phyloP scores from a whole-genome alignment of 2,888 invertebrate genomes.

The Meteorus cinctellus region DNA sequence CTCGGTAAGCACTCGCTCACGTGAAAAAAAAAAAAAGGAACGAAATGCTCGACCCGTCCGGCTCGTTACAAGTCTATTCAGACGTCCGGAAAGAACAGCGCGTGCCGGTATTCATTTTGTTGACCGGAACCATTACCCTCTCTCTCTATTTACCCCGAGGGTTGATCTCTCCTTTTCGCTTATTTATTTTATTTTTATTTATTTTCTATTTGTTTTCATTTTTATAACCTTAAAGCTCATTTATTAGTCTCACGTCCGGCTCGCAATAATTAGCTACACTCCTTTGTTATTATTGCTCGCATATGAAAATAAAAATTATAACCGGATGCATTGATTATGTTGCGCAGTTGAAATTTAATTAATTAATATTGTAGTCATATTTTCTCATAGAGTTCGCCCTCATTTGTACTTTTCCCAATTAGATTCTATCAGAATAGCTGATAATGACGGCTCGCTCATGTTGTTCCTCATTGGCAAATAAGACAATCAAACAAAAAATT shows the following conservation, averaged over 20 bases:
- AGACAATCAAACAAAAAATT: too few relatives aligned
- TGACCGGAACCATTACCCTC: slow-evolving; percentile 70
- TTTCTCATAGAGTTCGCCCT: too few relatives aligned
- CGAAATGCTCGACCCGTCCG: slow-evolving; percentile 55
- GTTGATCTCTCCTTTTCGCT: slow-evolving; percentile 39
- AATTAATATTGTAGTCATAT: too few relatives aligned
- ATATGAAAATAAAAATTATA: background rate
- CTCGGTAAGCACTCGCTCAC: slow-evolving; percentile 48
- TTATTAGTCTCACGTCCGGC: slow-evolving; percentile 63
- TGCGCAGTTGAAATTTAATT: too few relatives aligned
- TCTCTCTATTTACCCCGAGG: slow-evolving; percentile 50
- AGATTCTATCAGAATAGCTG: too few relatives aligned
- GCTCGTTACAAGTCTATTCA: slow-evolving; percentile 74
- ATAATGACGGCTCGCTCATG: too few relatives aligned
- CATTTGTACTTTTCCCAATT: too few relatives aligned
- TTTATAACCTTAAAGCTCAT: slow-evolving; percentile 63
- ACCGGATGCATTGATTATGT: too few relatives aligned
- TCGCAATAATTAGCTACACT: slow-evolving; percentile 23
- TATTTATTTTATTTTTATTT: slow-evolving; percentile 44
- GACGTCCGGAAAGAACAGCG: slow-evolving; percentile 69
- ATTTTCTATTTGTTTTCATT: slow-evolving; percentile 37
- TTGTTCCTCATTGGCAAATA: too few relatives aligned
- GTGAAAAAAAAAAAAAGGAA: slow-evolving; percentile 51
- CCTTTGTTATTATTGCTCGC: slow-evolving; percentile 21
- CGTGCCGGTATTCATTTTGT: slow-evolving; percentile 71